Conservation (phyloP, 2,113 vertebrate species). For the Pardalotus punctatus region DNA sequence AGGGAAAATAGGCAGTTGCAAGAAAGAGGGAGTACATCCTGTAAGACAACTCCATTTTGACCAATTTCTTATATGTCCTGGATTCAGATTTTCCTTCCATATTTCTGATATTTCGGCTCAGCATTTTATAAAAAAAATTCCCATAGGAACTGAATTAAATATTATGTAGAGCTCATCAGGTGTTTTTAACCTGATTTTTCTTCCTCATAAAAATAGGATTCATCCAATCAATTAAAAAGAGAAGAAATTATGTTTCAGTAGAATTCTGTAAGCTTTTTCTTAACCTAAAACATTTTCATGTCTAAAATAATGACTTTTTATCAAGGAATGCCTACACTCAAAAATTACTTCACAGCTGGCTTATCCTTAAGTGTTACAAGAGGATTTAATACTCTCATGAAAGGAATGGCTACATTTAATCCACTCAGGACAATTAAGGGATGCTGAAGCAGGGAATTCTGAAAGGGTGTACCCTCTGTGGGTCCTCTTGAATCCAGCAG, state of each 20-base stretch:
- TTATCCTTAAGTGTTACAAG: not conserved
- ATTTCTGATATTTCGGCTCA: not conserved
- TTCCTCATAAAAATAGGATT: not conserved
- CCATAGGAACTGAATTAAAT: not conserved
- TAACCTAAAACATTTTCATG: not conserved
- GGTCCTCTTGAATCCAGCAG: not conserved
- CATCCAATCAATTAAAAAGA: not conserved
- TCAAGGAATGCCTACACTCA: not conserved
- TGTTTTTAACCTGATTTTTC: not conserved
- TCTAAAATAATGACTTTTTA: not conserved
- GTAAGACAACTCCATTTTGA: not conserved
- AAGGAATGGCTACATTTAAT: not conserved
- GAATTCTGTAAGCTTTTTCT: not conserved
- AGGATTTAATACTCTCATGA: not conserved
- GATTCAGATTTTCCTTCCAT: not conserved
- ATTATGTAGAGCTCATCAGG: not conserved
- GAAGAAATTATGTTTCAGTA: not conserved
- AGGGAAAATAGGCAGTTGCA: not conserved
- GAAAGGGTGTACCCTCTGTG: not conserved
- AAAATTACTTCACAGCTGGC: not conserved
- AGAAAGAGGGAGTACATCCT: not conserved
- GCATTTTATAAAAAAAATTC: not conserved
- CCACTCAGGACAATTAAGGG: not conserved
- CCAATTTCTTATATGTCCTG: not conserved
- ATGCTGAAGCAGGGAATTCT: not conserved